phyloP scores from a whole-genome alignment of 2,797 vertebrate species.

The Gastrophryne carolinensis region DNA sequence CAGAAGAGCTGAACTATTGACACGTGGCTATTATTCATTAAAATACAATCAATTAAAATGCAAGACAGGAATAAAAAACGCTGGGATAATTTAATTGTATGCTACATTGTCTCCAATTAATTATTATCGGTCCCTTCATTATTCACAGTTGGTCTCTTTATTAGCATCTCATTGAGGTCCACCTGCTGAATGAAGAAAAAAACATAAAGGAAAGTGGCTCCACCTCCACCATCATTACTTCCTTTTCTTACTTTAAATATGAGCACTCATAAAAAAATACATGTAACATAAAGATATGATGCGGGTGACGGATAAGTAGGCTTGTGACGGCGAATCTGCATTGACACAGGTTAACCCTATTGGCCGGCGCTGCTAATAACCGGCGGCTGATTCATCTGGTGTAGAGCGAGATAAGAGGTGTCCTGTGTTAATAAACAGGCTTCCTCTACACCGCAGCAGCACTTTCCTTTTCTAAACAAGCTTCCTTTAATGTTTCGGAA shows the following conservation, averaged over 20 bases:
- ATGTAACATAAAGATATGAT: conserved; percentile 37
- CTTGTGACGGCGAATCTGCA: conserved; percentile 64
- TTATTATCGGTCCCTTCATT: conserved; percentile 27
- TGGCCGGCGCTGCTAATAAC: conserved; percentile 73
- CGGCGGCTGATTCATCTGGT: conserved; percentile 79
- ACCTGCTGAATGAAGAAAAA: conserved; percentile 10
- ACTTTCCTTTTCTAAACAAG: conserved; percentile 95
- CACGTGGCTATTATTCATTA: not conserved
- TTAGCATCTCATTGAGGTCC: conserved; percentile 12
- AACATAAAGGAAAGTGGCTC: not conserved
- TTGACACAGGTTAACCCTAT: conserved; percentile 74
- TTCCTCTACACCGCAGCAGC: conserved; percentile 90
- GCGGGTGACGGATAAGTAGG: conserved; percentile 57
- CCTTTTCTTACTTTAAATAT: conserved; percentile 9
- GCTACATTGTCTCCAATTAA: not conserved
- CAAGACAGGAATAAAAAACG: not conserved
- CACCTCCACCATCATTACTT: not conserved
- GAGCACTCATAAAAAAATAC: not conserved
- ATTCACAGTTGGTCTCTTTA: conserved; percentile 2
- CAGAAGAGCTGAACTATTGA: not conserved
- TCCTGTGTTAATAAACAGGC: conserved; percentile 89
- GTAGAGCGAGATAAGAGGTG: conserved; percentile 88
- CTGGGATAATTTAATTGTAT: conserved; percentile 1
- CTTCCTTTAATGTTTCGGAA: conserved; percentile 87
- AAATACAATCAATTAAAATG: conserved; percentile 5